These are phyloP conservation scores for Xiphophorus maculatus DNA, from an alignment of 2,113 vertebrate genomes.

Conservation along the genomic window DNA sequence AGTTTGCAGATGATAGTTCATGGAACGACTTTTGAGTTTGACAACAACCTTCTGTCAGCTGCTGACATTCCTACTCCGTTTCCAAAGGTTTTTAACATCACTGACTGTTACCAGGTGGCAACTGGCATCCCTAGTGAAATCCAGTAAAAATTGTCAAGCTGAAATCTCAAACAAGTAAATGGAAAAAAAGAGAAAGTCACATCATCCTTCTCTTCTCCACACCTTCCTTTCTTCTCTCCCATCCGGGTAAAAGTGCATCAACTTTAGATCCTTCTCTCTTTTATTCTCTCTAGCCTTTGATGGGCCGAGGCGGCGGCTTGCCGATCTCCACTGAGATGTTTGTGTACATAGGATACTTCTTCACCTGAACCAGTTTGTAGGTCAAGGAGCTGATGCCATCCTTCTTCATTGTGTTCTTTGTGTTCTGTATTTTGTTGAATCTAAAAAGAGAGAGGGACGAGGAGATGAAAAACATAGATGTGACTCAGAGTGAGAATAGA, in stretches of 20 bases:
- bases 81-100: slow-evolving; percentile 26
- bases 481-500: not conserved
- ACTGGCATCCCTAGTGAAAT: slow-evolving; percentile 31
- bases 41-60: slow-evolving; percentile 2
- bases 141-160: slow-evolving; percentile 37
- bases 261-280: slow-evolving; percentile 1
- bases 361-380: slow-evolving; percentile 89
- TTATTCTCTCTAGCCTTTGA: slow-evolving; percentile 81
- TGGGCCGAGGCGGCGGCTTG: slow-evolving; percentile 87
- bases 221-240: not conserved
- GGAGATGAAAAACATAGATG: not conserved
- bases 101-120: slow-evolving; percentile 26
- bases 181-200: slow-evolving; percentile 25
- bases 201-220: slow-evolving; percentile 1
- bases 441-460: slow-evolving; percentile 68
- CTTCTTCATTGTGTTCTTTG: slow-evolving; percentile 97
- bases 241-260: not conserved
- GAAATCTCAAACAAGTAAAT: slow-evolving; percentile 22
- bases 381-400: slow-evolving; percentile 94
- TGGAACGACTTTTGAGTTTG: slow-evolving; percentile 12
- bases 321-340: slow-evolving; percentile 98
- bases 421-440: slow-evolving; percentile 99
- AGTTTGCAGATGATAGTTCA: slow-evolving; percentile 12
- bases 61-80: slow-evolving; percentile 30
- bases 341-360: slow-evolving; percentile 91